phyloP scores from a whole-genome alignment of 2,797 vertebrate genomes.

The Lates japonicus region DNA sequence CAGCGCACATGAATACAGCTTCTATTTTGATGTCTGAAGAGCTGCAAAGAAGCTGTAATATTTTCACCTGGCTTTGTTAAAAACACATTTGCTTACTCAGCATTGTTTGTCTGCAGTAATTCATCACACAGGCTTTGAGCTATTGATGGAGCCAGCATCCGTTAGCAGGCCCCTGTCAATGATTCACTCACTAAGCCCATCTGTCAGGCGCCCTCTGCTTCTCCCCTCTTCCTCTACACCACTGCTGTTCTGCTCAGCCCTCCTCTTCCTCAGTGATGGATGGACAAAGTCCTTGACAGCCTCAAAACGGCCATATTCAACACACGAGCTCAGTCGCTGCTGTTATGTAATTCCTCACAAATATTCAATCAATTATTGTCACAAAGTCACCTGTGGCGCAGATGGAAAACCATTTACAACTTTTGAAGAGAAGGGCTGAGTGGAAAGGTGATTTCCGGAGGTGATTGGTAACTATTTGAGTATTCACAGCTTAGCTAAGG shows the following conservation, averaged over 20 bases:
- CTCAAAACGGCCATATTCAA: constrained; percentile 67
- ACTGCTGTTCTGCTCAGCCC: constrained; percentile 65
- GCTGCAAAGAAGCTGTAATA: constrained; percentile 71
- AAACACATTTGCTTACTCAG: constrained; percentile 88
- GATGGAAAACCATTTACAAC: constrained; percentile 43
- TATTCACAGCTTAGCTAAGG: constrained; percentile 78
- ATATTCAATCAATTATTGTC: constrained; percentile 56
- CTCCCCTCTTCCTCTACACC: constrained; percentile 74
- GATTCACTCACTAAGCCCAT: constrained; percentile 88
- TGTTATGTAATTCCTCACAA: constrained; percentile 50
- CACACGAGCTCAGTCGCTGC: constrained; percentile 41
- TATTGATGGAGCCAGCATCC: constrained; percentile 89
- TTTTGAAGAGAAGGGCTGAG: constrained; percentile 31
- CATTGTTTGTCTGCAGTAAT: constrained; percentile 90
- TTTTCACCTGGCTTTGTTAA: constrained; percentile 86
- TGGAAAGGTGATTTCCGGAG: constrained; percentile 62
- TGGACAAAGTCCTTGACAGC: constrained; percentile 67
- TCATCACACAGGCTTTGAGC: constrained; percentile 88
- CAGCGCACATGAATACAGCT: neutral
- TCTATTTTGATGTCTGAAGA: constrained; percentile 34
- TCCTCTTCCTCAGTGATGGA: constrained; percentile 84
- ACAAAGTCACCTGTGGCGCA: constrained; percentile 66
- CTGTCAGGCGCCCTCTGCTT: constrained; percentile 81
- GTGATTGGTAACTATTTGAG: constrained; percentile 80
- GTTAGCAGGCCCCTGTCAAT: constrained; percentile 89